These are phyloP conservation scores for Myrmecobius fasciatus DNA, from an alignment of 2,113 vertebrate genomes.

Conservation along the genomic window DNA sequence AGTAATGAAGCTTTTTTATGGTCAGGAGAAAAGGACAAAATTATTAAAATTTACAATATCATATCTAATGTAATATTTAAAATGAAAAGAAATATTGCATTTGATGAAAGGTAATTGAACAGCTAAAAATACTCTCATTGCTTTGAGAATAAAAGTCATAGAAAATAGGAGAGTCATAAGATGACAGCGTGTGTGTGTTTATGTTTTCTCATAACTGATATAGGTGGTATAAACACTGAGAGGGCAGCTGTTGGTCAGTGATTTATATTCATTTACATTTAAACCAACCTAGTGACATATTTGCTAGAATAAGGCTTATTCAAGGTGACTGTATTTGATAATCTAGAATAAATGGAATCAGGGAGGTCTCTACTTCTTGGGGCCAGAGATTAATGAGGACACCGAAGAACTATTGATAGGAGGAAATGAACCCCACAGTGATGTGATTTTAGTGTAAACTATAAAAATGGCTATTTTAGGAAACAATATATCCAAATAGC, in stretches of 20 bases:
- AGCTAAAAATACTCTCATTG: neutral
- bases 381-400: neutral
- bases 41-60: neutral
- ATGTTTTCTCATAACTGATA: neutral
- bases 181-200: neutral
- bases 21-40: neutral
- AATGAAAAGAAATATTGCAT: neutral
- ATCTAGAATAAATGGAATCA: constrained; percentile 18
- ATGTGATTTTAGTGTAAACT: constrained; percentile 17
- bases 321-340: neutral
- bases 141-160: neutral
- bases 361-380: neutral
- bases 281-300: constrained; percentile 19
- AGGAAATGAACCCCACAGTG: neutral
- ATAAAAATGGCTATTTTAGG: neutral
- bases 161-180: neutral
- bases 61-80: constrained; percentile 10
- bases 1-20: neutral
- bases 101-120: neutral
- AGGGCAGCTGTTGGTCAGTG: neutral
- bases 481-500: neutral
- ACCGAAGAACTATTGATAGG: constrained; percentile 4
- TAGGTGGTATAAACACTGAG: neutral
- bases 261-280: neutral
- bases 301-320: constrained; percentile 6